A percentile compares a stretch with the other conserved stretches of the same genome.
phyloP scores from a whole-genome alignment of 1,140 invertebrate species.

The Drosophila jambulina region DNA sequence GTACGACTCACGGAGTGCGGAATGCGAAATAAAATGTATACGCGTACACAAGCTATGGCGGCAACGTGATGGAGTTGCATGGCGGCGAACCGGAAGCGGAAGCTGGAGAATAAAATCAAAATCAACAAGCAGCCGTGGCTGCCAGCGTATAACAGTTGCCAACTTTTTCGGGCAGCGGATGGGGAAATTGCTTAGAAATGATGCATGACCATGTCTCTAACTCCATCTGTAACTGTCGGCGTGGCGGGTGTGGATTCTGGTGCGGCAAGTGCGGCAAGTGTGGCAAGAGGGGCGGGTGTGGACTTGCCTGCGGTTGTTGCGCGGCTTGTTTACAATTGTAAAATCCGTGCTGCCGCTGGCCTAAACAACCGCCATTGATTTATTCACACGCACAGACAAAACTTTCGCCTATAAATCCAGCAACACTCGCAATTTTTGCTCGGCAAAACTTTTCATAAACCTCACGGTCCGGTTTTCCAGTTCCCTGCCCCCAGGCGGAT shows the following conservation, averaged over 20 bases:
- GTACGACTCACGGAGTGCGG: slow-evolving; percentile 74
- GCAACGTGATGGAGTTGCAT: slow-evolving; percentile 53
- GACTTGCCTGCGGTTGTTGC: slow-evolving; percentile 17
- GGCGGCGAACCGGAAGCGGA: slow-evolving; percentile 61
- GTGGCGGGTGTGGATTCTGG: not conserved
- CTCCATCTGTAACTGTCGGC: slow-evolving; percentile 36
- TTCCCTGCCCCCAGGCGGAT: slow-evolving; percentile 4
- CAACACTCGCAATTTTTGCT: slow-evolving; percentile 54
- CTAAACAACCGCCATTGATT: slow-evolving; percentile 81
- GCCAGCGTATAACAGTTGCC: slow-evolving; percentile 54
- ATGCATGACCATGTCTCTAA: slow-evolving; percentile 61
- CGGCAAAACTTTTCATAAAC: slow-evolving; percentile 74
- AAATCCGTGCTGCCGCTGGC: slow-evolving; percentile 44
- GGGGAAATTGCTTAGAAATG: slow-evolving; percentile 83
- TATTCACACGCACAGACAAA: slow-evolving; percentile 64
- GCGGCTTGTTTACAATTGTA: slow-evolving; percentile 74
- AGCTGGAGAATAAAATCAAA: slow-evolving; percentile 76
- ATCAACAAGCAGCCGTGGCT: slow-evolving; percentile 35
- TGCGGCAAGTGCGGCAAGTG: slow-evolving; percentile 1
- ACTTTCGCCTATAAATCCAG: slow-evolving; percentile 77
- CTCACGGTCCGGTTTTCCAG: slow-evolving; percentile 39
- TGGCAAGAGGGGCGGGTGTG: not conserved
- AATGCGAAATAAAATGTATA: slow-evolving; percentile 30
- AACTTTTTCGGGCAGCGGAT: slow-evolving; percentile 58
- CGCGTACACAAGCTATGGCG: slow-evolving; percentile 15